phyloP scores from a whole-genome alignment of 1,140 invertebrate species.

The Thalassaphorura encarpata region DNA sequence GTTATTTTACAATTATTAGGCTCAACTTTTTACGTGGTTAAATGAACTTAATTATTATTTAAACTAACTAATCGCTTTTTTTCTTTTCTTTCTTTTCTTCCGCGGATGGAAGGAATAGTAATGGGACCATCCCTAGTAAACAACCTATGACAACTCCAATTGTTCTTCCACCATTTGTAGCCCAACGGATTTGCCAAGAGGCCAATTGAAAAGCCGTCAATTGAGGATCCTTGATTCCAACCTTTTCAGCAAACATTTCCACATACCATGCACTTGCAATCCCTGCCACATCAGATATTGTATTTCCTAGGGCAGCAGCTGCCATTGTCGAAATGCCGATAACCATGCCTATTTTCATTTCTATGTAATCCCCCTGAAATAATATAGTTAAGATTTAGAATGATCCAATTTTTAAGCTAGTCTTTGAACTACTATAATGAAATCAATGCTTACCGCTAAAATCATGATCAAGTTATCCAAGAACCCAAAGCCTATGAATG shows the following conservation, averaged over 20 bases:
- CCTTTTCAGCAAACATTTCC: slow-evolving; percentile 63
- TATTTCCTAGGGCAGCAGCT: slow-evolving; percentile 80
- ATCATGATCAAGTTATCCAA: slow-evolving; percentile 97
- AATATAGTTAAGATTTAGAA: too few species aligned
- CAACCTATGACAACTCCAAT: slow-evolving; percentile 64
- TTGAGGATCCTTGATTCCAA: slow-evolving; percentile 72
- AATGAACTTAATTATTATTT: too few species aligned
- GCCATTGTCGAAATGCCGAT: slow-evolving; percentile 90
- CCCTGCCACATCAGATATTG: slow-evolving; percentile 87
- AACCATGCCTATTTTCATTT: slow-evolving; percentile 65
- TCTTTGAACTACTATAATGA: too few species aligned
- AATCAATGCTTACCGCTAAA: too few species aligned
- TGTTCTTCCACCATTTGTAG: slow-evolving; percentile 42
- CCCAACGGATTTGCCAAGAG: slow-evolving; percentile 29
- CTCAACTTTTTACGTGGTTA: too few species aligned
- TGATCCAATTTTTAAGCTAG: too few species aligned
- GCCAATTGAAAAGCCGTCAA: slow-evolving; percentile 72
- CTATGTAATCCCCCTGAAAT: slow-evolving; percentile 97
- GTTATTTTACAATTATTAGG: too few species aligned
- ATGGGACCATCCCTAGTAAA: slow-evolving; percentile 82
- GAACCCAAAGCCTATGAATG: slow-evolving; percentile 64
- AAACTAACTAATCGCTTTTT: too few species aligned
- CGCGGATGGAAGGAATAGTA: slow-evolving; percentile 72
- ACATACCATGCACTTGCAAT: slow-evolving; percentile 91
- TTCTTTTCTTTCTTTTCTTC: too few species aligned